Conservation (phyloP, 2,797 vertebrate species). For the Knipowitschia caucasica region DNA sequence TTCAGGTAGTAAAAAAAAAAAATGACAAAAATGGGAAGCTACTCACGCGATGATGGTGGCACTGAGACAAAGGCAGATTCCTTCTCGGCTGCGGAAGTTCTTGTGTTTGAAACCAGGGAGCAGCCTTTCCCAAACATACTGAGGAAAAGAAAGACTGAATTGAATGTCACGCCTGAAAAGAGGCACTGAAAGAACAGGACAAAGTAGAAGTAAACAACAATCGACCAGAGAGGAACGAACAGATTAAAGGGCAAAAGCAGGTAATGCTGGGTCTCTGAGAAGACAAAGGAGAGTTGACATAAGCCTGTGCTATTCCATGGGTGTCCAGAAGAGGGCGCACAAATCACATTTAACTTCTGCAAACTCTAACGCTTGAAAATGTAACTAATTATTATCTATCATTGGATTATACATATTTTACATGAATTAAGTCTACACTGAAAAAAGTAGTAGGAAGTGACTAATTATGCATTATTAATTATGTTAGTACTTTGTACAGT, state of each 20-base stretch:
- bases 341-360: not conserved
- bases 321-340: slow-evolving; percentile 53
- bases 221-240: slow-evolving; percentile 6
- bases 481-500: no score
- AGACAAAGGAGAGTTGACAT: slow-evolving; percentile 10
- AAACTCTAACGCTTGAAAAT: slow-evolving; percentile 13
- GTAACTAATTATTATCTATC: no score
- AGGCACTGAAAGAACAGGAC: not conserved
- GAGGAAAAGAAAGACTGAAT: slow-evolving; percentile 24
- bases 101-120: slow-evolving; percentile 93
- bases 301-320: slow-evolving; percentile 7
- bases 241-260: slow-evolving; percentile 34
- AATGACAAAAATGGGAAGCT: slow-evolving; percentile 25
- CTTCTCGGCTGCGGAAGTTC: slow-evolving; percentile 95
- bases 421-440: no score
- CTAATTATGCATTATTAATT: no score
- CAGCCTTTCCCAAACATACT: slow-evolving; percentile 93
- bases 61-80: slow-evolving; percentile 89
- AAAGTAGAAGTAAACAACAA: no score
- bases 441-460: no score
- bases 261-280: slow-evolving; percentile 10
- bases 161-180: not conserved
- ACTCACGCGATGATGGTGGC: slow-evolving; percentile 90
- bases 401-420: no score
- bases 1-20: slow-evolving; percentile 5